These are phyloP conservation scores for Harpagoxenus sublaevis DNA, from an alignment of 2,888 invertebrate genomes.

Conservation along the genomic window DNA sequence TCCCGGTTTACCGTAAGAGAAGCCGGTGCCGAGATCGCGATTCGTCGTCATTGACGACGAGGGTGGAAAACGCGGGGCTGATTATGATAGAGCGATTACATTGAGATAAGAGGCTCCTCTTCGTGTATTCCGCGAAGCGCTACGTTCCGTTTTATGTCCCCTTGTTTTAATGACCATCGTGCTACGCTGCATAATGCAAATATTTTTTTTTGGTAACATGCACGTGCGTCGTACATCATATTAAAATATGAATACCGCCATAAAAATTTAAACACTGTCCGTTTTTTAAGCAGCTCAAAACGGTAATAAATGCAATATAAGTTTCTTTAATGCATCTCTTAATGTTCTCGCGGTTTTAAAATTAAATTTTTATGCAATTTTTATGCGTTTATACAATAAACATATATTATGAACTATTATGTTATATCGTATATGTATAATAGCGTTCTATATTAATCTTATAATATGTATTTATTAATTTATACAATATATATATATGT, in stretches of 20 bases:
- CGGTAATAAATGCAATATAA: slow-evolving; percentile 5
- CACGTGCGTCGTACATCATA: slow-evolving; percentile 1
- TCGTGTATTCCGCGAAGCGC: neutral
- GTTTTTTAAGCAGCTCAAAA: slow-evolving; percentile 18
- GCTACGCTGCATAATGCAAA: slow-evolving; percentile 33
- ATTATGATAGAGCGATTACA: slow-evolving; percentile 32
- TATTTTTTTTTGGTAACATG: neutral
- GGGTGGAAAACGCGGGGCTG: neutral
- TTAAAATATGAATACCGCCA: slow-evolving; percentile 17
- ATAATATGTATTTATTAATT: neutral
- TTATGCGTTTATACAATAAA: neutral
- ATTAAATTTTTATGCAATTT: neutral
- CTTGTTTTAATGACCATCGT: slow-evolving; percentile 37
- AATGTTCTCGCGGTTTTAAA: slow-evolving; percentile 8
- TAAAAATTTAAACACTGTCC: slow-evolving; percentile 13
- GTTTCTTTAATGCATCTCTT: neutral
- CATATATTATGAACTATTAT: neutral
- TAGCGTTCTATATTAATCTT: neutral
- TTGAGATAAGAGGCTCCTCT: neutral
- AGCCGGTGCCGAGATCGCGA: neutral
- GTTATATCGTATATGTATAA: neutral
- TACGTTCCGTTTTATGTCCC: neutral
- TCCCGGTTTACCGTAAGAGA: slow-evolving; percentile 24
- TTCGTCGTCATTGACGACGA: neutral
- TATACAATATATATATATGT: neutral